A percentile compares a stretch with the other conserved stretches of the same genome.
phyloP scores from a whole-genome alignment of 1,140 invertebrate genomes.

The Neoseiulus cucumeris region DNA sequence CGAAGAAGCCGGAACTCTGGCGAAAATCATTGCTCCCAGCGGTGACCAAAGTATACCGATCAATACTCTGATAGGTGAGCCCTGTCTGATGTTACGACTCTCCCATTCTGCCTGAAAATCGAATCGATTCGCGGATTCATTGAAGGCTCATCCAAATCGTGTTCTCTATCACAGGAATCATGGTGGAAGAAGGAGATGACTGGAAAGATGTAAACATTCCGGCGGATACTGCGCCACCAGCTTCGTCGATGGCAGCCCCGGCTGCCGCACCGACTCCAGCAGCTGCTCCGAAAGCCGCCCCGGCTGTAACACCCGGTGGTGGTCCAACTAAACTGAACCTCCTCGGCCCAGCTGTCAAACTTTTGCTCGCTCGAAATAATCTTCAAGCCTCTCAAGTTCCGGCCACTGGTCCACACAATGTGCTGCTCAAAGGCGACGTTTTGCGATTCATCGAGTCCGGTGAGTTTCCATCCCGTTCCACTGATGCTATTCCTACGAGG shows the following conservation, averaged over 20 bases:
- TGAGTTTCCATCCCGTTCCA: neutral
- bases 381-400: conserved; percentile 30
- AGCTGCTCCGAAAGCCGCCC: neutral
- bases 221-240: neutral
- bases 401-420: conserved; percentile 36
- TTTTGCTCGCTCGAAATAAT: conserved; percentile 38
- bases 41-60: neutral
- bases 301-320: conserved; percentile 9
- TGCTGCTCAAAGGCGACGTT: conserved; percentile 41
- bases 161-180: conserved; percentile 45
- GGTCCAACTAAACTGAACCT: conserved; percentile 25
- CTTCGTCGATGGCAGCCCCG: conserved; percentile 1
- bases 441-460: conserved; percentile 21
- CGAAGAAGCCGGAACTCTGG: conserved; percentile 38
- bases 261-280: neutral
- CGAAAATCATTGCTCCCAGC: conserved; percentile 35
- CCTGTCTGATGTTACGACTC: neutral
- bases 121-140: neutral
- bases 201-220: conserved; percentile 39
- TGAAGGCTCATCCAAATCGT: neutral
- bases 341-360: conserved; percentile 39
- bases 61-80: conserved; percentile 15
- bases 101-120: neutral
- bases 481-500: too few species aligned
- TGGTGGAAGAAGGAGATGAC: conserved; percentile 57